Evolutionary conservation across 2,113 vertebrate species (phyloP).

Genomic region (Cyphomyrus discorhynchus): DNA sequence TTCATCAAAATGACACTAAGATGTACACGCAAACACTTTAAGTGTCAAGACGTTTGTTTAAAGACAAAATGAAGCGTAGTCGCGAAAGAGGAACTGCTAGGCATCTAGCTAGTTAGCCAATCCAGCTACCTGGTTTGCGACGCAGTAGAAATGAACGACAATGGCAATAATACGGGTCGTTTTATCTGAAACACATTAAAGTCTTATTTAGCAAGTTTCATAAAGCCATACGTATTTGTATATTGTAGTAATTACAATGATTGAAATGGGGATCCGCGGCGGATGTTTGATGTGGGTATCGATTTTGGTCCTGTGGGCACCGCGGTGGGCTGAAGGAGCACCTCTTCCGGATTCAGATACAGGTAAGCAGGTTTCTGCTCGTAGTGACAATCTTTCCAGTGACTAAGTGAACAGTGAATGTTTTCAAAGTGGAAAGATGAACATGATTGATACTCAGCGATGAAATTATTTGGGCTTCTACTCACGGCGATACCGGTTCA

Average conservation of each 20-base stretch:
- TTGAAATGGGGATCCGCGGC: constrained; percentile 54
- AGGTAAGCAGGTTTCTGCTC: constrained; percentile 48
- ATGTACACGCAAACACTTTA: constrained; percentile 19
- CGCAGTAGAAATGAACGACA: background rate
- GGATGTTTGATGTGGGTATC: constrained; percentile 52
- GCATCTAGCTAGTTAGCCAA: constrained; percentile 37
- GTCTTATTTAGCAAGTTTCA: background rate
- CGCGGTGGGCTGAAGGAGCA: constrained; percentile 44
- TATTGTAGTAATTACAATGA: background rate
- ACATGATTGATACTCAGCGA: background rate
- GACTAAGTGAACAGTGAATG: background rate
- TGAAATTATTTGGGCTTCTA: background rate
- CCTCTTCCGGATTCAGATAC: constrained; percentile 47
- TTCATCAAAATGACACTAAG: constrained; percentile 12
- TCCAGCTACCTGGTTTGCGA: constrained; percentile 40
- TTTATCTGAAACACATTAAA: background rate
- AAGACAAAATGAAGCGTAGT: constrained; percentile 30
- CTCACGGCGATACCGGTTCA: background rate
- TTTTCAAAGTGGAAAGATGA: background rate
- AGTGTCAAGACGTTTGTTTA: constrained; percentile 33
- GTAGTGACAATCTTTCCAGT: background rate
- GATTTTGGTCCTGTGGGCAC: constrained; percentile 46
- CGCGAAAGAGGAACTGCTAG: background rate
- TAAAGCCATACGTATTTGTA: background rate
- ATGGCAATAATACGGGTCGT: background rate